Base-by-base conservation (phyloP, 2,888 invertebrate species). In the Poecilobothrus nobilitatus region DNA sequence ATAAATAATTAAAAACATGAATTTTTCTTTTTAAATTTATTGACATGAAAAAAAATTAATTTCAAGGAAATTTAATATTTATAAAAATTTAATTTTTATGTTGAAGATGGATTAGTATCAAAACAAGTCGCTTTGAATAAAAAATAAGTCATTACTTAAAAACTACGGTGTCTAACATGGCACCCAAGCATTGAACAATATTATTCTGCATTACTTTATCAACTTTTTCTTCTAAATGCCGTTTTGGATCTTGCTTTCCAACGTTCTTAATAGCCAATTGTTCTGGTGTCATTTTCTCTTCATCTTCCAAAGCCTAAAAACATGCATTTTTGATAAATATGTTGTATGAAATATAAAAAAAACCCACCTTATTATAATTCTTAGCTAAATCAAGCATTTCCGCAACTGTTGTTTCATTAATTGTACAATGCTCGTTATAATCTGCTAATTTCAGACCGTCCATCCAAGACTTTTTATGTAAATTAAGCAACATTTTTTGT, bases 381-480 rank as follows among this genome's bases (percentile, higher is more conserved):
- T 97, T 97, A 68, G 98, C 97, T 76, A 99, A 84, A 71, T 97
- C 96, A 67, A 99, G 85, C 97, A 99, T 98, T 75, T 96, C 94
- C 70, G 94, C 89, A 1, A 98, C 96, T 66, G 95, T 95, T 68
- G 89, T 91, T 81, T 97, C 96, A 81, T 99, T 99, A 66, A 93
- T 88, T 72, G 89, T 88, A 82, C 97, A 94, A 80, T 98, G 97
- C 72, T 95, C 93, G 72, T 91, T 89, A 80, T 95, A 97, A 81
- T 96, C 93, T 67, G 93, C 90, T 72, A 97, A 84, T 53, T 91
- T 92, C 5, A 97, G 86, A 21, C 97, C 95, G 79, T 97, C 97
- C 91, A 95, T 95, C 97, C 97, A 97, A 0, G 97, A 96, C 81
- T 97, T 97, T 84, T 99, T 99, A 83, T 99, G 97, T 73, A 99